Conservation (phyloP, 2,797 vertebrate genomes). For the Coccyzus lansbergi region DNA sequence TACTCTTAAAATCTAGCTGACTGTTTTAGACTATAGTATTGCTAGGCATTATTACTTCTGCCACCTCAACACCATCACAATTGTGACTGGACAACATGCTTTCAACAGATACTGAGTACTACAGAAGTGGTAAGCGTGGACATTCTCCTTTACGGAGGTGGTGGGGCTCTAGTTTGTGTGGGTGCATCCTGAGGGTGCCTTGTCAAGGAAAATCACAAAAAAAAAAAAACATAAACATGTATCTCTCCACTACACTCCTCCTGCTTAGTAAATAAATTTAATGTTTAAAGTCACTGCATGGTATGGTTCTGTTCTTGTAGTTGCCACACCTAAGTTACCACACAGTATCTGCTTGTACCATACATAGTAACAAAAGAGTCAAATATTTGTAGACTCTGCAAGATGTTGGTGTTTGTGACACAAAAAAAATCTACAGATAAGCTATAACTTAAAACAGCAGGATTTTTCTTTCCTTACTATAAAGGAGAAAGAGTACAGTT, state of each 20-base stretch:
- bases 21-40: not conserved
- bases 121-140: not conserved
- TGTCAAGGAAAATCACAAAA: not conserved
- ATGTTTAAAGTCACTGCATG: not conserved
- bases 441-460: not conserved
- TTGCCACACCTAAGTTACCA: not conserved
- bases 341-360: not conserved
- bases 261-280: not conserved
- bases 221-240: not conserved
- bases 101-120: not conserved
- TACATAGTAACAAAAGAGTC: not conserved
- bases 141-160: rapidly evolving
- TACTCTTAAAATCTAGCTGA: not conserved
- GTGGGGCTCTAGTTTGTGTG: rapidly evolving
- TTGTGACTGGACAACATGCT: not conserved
- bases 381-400: not conserved
- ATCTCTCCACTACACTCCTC: not conserved
- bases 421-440: not conserved
- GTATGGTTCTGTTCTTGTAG: not conserved
- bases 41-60: not conserved
- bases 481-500: not conserved
- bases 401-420: not conserved
- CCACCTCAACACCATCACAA: not conserved
- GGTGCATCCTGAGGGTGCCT: rapidly evolving
- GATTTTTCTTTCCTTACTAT: not conserved